Conservation (phyloP, 2,113 vertebrate species). For the Malurus cyaneus region DNA sequence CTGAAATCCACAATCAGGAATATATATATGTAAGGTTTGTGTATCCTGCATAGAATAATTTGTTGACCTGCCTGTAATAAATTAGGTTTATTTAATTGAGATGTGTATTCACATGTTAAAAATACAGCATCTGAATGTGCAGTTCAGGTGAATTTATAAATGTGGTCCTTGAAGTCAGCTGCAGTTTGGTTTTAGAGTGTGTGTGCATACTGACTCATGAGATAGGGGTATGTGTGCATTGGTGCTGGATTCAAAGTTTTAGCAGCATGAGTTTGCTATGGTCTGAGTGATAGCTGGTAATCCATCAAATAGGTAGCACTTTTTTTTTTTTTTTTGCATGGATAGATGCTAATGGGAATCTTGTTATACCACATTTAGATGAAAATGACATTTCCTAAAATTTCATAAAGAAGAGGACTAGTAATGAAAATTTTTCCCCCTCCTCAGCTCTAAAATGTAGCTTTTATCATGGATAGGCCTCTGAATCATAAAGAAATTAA, state of each 20-base stretch:
- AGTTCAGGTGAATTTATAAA: not conserved
- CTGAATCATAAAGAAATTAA: not conserved
- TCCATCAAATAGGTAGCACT: not conserved
- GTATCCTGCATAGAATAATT: not conserved
- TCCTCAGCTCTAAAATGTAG: not conserved
- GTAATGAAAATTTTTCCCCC: not conserved
- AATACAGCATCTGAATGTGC: not conserved
- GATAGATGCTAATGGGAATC: not conserved
- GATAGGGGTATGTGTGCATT: fast-evolving
- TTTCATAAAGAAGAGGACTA: not conserved
- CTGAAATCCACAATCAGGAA: not conserved
- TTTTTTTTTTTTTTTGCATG: not conserved
- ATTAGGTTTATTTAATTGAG: not conserved
- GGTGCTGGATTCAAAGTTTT: not conserved
- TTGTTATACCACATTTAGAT: not conserved
- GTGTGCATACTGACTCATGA: not conserved
- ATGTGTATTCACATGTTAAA: not conserved
- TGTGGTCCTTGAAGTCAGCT: not conserved
- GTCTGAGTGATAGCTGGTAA: not conserved
- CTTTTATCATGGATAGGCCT: not conserved
- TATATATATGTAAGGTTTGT: not conserved
- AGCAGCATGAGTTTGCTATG: not conserved
- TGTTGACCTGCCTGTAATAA: not conserved
- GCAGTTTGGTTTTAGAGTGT: not conserved
- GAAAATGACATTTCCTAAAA: not conserved